phyloP scores from a whole-genome alignment of 1,140 invertebrate species.

The Anastrepha obliqua region DNA sequence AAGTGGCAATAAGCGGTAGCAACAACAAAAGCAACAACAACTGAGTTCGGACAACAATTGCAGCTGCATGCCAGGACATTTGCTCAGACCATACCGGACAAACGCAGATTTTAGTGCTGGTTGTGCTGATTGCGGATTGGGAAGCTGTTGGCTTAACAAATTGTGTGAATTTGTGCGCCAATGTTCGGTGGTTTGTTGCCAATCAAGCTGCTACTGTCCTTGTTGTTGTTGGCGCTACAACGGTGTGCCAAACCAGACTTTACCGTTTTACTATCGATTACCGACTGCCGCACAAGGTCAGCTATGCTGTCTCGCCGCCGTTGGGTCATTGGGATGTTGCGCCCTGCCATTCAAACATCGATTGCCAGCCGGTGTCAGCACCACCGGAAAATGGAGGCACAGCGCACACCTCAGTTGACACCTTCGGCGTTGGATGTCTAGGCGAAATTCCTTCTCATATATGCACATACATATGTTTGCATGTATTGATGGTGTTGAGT shows the following conservation, averaged over 20 bases:
- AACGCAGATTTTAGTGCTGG: conserved; percentile 31
- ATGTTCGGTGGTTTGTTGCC: background rate
- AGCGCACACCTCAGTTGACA: conserved; percentile 43
- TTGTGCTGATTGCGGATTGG: conserved; percentile 3
- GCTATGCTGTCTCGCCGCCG: background rate
- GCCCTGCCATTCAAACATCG: background rate
- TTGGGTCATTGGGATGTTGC: background rate
- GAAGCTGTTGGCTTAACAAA: conserved; percentile 16
- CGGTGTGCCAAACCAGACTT: conserved; percentile 25
- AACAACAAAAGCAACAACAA: background rate
- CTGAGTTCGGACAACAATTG: background rate
- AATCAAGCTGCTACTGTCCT: background rate
- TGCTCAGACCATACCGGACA: background rate
- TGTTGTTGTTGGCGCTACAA: conserved; percentile 13
- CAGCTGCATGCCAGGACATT: conserved; percentile 26
- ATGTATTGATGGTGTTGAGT: background rate
- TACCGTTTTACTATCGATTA: conserved; percentile 23
- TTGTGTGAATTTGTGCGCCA: conserved; percentile 18
- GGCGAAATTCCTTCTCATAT: background rate
- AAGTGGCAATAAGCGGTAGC: conserved; percentile 29
- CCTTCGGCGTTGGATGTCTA: background rate
- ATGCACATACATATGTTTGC: background rate
- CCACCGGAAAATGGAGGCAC: background rate
- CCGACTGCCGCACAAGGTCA: conserved; percentile 36
- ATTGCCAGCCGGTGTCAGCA: background rate